Percentiles rank a stretch among this genome's conserved stretches.
Evolutionary conservation across 2,113 vertebrate species (phyloP).

Genomic region (Numenius arquata): DNA sequence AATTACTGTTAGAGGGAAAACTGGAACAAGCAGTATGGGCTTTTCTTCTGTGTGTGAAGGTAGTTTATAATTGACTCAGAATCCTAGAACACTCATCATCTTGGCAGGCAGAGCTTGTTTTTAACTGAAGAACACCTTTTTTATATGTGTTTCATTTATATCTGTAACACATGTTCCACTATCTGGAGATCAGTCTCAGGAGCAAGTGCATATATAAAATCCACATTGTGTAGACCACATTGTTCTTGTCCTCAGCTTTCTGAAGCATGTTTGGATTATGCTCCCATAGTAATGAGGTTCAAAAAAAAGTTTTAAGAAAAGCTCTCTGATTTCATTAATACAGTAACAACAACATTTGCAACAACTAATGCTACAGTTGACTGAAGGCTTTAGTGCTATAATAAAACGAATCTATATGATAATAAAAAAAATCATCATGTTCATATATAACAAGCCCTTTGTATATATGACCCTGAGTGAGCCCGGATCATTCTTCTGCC

Average conservation of each 20-base stretch:
- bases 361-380: background rate
- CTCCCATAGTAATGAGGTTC: background rate
- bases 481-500: background rate
- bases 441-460: background rate
- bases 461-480: background rate
- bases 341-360: background rate
- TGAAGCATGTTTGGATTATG: background rate
- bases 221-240: background rate
- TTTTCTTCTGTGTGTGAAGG: background rate
- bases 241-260: background rate
- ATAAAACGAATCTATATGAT: background rate
- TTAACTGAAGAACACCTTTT: constrained; percentile 42
- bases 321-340: constrained; percentile 9
- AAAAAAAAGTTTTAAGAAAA: constrained; percentile 25
- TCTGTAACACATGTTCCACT: constrained; percentile 37
- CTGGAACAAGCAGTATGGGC: background rate
- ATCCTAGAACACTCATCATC: constrained; percentile 38
- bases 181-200: constrained; percentile 31
- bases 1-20: constrained; percentile 2
- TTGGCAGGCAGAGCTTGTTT: constrained; percentile 53
- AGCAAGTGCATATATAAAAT: constrained; percentile 12
- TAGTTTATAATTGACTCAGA: constrained; percentile 44
- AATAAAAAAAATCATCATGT: background rate
- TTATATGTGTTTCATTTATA: constrained; percentile 44
- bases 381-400: background rate